Conservation (phyloP, 2,888 invertebrate genomes). For the Dolichomitus sp. region DNA sequence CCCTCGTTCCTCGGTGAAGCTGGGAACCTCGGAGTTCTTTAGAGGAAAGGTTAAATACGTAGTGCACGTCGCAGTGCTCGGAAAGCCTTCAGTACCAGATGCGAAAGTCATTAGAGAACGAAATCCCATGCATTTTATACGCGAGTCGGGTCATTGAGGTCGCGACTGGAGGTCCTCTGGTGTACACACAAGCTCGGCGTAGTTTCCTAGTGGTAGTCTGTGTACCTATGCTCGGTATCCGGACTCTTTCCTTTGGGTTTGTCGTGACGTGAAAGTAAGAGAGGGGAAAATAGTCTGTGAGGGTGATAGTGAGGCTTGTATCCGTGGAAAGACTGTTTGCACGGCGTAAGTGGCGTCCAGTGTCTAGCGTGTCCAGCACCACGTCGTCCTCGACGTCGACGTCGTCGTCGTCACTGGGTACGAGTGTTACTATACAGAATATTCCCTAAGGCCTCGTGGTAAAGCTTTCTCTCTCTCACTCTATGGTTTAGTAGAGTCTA, state of each 20-base stretch:
- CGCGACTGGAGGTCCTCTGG: constrained; percentile 74
- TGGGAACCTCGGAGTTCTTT: background rate
- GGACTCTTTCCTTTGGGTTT: constrained; percentile 85
- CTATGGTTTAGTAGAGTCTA: constrained; percentile 14
- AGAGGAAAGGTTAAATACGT: constrained; percentile 40
- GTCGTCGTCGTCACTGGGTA: constrained; percentile 53
- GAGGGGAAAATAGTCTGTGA: constrained; percentile 64
- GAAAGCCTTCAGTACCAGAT: constrained; percentile 26
- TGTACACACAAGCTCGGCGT: constrained; percentile 44
- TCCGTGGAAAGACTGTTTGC: constrained; percentile 77
- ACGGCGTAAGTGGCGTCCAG: constrained; percentile 82
- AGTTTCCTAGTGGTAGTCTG: constrained; percentile 74
- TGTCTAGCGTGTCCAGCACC: constrained; percentile 74
- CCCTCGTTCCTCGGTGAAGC: background rate
- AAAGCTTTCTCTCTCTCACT: constrained; percentile 37
- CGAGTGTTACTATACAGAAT: constrained; percentile 46
- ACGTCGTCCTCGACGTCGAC: constrained; percentile 61
- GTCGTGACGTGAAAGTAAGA: constrained; percentile 38
- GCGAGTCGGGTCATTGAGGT: constrained; percentile 80
- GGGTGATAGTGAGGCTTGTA: constrained; percentile 65
- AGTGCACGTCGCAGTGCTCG: constrained; percentile 12
- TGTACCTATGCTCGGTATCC: constrained; percentile 27
- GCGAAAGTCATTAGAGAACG: constrained; percentile 73
- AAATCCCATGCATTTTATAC: constrained; percentile 85
- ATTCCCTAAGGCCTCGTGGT: constrained; percentile 53